Percentiles rank a stretch among this genome's conserved stretches.
Evolutionary conservation across 2,113 vertebrate genomes (phyloP).

Genomic region (Spizaetus ornatus): DNA sequence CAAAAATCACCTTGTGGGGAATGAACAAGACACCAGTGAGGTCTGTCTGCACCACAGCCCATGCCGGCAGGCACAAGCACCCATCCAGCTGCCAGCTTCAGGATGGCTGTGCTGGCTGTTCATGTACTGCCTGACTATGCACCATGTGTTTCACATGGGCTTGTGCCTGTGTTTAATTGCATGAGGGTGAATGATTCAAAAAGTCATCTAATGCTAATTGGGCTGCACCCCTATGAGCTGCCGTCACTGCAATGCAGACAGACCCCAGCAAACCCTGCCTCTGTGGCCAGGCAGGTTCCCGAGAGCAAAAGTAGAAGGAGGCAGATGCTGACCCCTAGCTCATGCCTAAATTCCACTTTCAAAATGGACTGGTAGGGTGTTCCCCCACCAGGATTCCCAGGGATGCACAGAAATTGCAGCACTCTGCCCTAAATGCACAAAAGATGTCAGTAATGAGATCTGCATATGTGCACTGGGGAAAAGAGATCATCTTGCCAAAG

Average conservation of each 20-base stretch:
- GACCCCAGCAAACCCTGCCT: background rate
- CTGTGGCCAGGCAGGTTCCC: fast-evolving
- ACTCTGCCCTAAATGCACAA: background rate
- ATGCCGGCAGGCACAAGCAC: fast-evolving
- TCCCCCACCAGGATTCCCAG: background rate
- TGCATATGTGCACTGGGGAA: background rate
- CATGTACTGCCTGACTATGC: background rate
- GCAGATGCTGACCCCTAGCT: background rate
- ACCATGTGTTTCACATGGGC: background rate
- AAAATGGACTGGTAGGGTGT: background rate
- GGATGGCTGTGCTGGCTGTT: background rate
- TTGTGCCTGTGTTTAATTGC: background rate
- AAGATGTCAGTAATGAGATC: background rate
- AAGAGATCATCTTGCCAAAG: background rate
- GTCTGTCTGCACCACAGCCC: background rate
- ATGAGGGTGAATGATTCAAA: fast-evolving
- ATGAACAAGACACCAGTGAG: background rate
- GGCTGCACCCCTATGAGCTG: background rate
- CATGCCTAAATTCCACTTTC: background rate
- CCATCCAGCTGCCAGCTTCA: fast-evolving
- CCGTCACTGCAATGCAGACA: background rate
- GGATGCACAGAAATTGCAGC: background rate
- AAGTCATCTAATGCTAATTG: background rate
- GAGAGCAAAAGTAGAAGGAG: background rate
- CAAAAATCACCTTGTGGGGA: background rate